Evolutionary conservation across 2,797 vertebrate species (phyloP), one percentile per base, ranked within the genome.

Genomic region (Potorous gilbertii): DNA sequence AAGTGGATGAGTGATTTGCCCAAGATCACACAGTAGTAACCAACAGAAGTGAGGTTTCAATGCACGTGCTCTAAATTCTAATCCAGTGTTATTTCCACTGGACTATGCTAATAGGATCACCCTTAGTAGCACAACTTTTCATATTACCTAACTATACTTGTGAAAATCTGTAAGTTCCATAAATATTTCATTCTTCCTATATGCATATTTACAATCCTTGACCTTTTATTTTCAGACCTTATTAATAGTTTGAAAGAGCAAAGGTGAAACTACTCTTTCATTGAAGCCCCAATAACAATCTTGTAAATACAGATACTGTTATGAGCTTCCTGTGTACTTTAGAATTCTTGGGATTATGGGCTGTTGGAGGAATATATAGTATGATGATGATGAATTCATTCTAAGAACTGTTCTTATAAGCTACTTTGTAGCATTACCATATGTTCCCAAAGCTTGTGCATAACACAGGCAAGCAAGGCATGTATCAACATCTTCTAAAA

Each of bases 221-320:
- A 40, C 50, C 74, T 95, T 96, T 55, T 74, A 74, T 89, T 90
- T 96, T 95, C n/a, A 93, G 90, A 57, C 21, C 34, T 90, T 74
- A 91, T 54, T 62, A 81, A 90, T 91, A 81, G n/a, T 74, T 95
- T 56, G 62, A 93, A 87, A 40, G 9, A 50, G 3, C 24, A 87
- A 27, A 87, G 0, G 74, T 92, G 3, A 95, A 40, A 62, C 11
- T 40, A 46, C 92, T 92, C n/a, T 46, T 95, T 54, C 74, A 95
- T 34, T 13, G 87, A 93, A 96, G 52, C 91, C 52, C 89, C 91
- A 27, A 92, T 21, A 31, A 28, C 31, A 27, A n/a, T 21, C 50
- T 55, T 59, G 93, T 92, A 92, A 93, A 34, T 59, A 40, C n/a
- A 81, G 92, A 95, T 93, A 27, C 28, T 95, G 54, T 92, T 94